Evolutionary conservation across 23 tunicate genomes (phyloP).

Genomic region (Oikopleura dioica): DNA sequence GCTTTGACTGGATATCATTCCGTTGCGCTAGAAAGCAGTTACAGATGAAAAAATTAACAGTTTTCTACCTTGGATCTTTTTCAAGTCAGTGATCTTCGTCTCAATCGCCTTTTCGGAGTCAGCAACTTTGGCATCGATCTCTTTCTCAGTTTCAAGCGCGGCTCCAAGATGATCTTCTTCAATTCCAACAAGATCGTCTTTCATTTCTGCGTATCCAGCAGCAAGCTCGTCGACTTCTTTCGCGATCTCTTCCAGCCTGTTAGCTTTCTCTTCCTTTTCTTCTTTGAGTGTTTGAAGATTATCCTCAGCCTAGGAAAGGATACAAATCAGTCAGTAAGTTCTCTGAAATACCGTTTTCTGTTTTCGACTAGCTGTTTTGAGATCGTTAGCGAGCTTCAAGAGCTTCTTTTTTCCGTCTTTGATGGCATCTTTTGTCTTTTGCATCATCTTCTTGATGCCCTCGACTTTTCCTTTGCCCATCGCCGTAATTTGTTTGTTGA

Average conservation of each 20-base stretch:
- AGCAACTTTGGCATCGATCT: background rate
- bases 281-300: background rate
- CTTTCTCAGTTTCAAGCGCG: background rate
- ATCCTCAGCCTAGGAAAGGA: no score
- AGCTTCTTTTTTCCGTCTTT: conserved; percentile 33
- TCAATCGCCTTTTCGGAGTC: background rate
- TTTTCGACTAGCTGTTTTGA: no score
- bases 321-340: no score
- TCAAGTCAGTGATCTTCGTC: no score
- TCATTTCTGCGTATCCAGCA: background rate
- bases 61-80: no score
- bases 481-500: conserved; percentile 18
- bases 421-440: conserved; percentile 22
- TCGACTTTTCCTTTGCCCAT: conserved; percentile 22
- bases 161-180: background rate
- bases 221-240: background rate
- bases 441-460: conserved; percentile 18
- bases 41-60: no score
- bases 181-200: background rate
- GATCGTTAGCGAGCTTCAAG: conserved; percentile 24
- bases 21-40: no score
- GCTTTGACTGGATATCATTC: no score
- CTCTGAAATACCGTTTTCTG: no score
- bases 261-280: background rate
- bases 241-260: background rate